These are phyloP conservation scores for Anoura caudifer DNA, from an alignment of 2,113 vertebrate genomes.

Conservation along the genomic window DNA sequence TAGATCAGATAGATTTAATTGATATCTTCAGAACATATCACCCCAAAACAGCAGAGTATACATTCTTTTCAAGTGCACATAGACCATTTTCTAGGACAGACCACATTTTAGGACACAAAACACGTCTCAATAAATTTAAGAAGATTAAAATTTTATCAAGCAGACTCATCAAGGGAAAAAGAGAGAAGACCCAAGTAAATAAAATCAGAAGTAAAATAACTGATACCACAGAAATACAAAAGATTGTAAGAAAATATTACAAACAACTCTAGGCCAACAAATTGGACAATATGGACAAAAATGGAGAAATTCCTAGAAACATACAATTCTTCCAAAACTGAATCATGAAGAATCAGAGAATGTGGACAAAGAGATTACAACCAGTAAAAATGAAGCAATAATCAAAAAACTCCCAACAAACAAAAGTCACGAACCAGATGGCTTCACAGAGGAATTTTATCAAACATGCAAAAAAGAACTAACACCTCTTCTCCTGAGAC, in stretches of 20 bases:
- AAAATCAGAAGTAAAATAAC: neutral
- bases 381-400: neutral
- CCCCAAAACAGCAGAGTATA: neutral
- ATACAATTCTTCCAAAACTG: neutral
- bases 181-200: neutral
- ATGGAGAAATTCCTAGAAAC: neutral
- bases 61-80: neutral
- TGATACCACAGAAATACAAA: neutral
- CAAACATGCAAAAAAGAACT: neutral
- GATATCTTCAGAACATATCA: neutral
- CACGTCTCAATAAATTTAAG: neutral
- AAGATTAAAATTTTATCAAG: neutral
- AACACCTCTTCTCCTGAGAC: neutral
- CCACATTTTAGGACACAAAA: neutral
- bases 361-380: neutral
- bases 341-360: neutral
- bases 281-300: neutral
- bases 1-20: neutral
- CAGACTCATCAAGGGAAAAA: neutral
- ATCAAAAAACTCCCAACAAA: neutral
- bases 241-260: neutral
- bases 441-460: neutral
- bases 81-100: neutral
- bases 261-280: neutral
- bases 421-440: neutral